Evolutionary conservation across 2,888 invertebrate genomes (phyloP).

Genomic region (Philaethria dido): DNA sequence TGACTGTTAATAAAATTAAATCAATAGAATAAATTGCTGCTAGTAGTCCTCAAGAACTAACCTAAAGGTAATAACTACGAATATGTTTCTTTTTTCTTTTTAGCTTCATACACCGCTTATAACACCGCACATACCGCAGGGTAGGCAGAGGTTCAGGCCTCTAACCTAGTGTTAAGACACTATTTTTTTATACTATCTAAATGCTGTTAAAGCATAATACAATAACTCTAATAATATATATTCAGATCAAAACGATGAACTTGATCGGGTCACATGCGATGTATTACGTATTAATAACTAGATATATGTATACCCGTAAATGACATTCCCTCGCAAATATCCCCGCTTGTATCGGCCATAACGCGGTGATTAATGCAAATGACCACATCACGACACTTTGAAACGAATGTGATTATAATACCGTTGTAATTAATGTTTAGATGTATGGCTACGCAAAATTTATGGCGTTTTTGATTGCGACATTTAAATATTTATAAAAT

Average conservation of each 20-base stretch:
- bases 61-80: too few relatives aligned
- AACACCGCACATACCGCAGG: too few relatives aligned
- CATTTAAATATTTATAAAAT: neutral
- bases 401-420: conserved; percentile 45
- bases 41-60: too few relatives aligned
- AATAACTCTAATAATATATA: neutral
- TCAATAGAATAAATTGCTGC: too few relatives aligned
- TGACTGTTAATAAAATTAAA: too few relatives aligned
- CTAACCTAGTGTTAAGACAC: too few relatives aligned
- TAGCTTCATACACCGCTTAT: too few relatives aligned
- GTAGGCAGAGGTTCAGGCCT: too few relatives aligned
- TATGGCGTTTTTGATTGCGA: conserved; percentile 2
- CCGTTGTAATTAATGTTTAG: conserved; percentile 37
- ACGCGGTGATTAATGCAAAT: conserved; percentile 45
- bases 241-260: neutral
- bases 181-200: too few relatives aligned
- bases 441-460: conserved; percentile 8
- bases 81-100: too few relatives aligned
- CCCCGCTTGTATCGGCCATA: conserved; percentile 39
- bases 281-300: conserved; percentile 22
- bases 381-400: conserved; percentile 43
- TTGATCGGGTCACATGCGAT: neutral
- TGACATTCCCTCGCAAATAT: conserved; percentile 41
- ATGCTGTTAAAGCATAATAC: neutral
- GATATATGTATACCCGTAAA: conserved; percentile 31